Conservation (phyloP, 2,113 vertebrate species). For the Lichenostomus cassidix region DNA sequence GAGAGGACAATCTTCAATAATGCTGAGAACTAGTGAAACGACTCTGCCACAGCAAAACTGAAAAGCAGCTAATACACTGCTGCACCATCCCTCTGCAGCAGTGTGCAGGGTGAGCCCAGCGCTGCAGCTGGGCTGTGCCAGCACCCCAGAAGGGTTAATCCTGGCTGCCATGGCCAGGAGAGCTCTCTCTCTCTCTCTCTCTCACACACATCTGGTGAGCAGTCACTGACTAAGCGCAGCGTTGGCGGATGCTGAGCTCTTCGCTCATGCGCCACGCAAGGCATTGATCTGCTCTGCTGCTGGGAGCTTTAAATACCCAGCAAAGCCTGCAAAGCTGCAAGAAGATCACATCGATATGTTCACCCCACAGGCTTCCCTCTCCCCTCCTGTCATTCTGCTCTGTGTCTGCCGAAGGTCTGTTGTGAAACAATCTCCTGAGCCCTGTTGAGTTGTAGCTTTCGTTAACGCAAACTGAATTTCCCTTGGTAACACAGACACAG, state of each 20-base stretch:
- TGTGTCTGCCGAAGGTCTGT: conserved; percentile 12
- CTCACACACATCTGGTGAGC: neutral
- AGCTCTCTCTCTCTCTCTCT: neutral
- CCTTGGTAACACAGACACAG: neutral
- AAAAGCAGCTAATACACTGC: neutral
- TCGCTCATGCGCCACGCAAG: neutral
- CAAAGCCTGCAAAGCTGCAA: conserved; percentile 35
- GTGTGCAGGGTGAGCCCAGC: too few species aligned
- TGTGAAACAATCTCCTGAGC: conserved; percentile 4
- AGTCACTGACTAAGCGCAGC: neutral
- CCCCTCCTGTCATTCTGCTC: neutral
- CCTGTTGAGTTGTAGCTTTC: neutral
- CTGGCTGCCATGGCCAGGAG: neutral
- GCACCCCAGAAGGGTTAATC: neutral
- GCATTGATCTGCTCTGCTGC: conserved; percentile 18
- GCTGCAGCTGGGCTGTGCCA: neutral
- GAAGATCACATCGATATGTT: conserved; percentile 45
- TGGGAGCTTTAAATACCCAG: conserved; percentile 16
- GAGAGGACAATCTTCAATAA: neutral
- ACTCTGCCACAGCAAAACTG: neutral
- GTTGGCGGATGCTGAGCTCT: neutral
- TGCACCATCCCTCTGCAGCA: neutral
- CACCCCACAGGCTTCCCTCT: conserved; percentile 45
- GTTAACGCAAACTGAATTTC: neutral
- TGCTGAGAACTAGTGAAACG: neutral